Conservation (phyloP, 2,888 invertebrate species). For the Chloroclysta siterata region DNA sequence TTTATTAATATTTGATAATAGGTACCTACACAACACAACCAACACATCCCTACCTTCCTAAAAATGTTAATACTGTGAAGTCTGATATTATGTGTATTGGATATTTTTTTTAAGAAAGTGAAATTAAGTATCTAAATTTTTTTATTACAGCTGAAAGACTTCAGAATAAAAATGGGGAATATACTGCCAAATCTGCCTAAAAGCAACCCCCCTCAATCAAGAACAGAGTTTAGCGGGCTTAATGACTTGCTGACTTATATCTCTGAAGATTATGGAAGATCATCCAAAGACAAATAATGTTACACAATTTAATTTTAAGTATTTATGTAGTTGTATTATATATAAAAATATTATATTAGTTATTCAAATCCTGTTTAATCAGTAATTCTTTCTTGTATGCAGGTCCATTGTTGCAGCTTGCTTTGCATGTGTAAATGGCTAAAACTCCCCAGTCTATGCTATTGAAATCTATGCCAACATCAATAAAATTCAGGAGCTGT, state of each 20-base stretch:
- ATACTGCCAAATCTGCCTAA: constrained; percentile 90
- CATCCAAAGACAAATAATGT: constrained; percentile 51
- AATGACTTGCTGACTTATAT: constrained; percentile 94
- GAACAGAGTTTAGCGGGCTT: constrained; percentile 94
- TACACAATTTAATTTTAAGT: constrained; percentile 10
- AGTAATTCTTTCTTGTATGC: constrained; percentile 91
- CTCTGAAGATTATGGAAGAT: constrained; percentile 82
- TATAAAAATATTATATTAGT: constrained; percentile 46
- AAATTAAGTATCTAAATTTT: neutral
- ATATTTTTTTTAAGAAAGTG: neutral
- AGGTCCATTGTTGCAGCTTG: constrained; percentile 88
- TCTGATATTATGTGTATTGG: no score
- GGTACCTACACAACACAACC: no score
- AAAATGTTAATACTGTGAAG: no score
- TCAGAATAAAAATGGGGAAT: constrained; percentile 91
- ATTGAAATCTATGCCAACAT: constrained; percentile 85
- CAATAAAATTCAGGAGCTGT: constrained; percentile 89
- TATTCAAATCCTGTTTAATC: constrained; percentile 92
- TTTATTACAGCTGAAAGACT: constrained; percentile 89
- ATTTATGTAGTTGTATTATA: constrained; percentile 7
- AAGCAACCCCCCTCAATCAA: constrained; percentile 90
- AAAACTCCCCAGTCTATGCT: constrained; percentile 96
- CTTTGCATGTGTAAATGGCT: constrained; percentile 92
- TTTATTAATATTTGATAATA: no score
- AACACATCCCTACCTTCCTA: no score